Evolutionary conservation across 2,113 vertebrate genomes (phyloP), one percentile per base, ranked within the genome.

Genomic region (Mastomys natalensis): DNA sequence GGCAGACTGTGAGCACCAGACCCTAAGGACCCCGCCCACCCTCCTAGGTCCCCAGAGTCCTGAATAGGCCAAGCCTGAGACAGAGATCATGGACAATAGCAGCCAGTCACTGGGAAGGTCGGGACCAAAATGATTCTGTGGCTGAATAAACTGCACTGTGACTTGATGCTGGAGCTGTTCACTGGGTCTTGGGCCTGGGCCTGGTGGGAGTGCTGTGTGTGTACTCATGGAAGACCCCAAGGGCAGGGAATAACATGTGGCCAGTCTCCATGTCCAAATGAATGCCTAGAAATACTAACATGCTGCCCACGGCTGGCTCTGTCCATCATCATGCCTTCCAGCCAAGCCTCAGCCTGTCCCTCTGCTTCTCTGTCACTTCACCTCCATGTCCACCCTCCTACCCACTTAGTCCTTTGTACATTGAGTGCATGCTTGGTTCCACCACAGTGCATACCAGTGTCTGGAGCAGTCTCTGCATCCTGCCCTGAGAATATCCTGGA

Each of bases 61-160:
- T 68, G 66, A 84, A 40, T 11, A n/a, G 96, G 51, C 90, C 3
- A 0, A 95, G 66, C 70, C 88, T 26, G 51, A 91, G 82, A 94
- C 70, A 93, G 0, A 62, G 89, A 95, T 82, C 13, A 1, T 15
- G 86, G 95, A 94, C 94, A 78, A 88, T 31, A 88, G 58, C 80
- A 77, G 88, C 3, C 2, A 37, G 58, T 43, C 76, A 76, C 87
- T 37, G 81, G 74, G 62, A 76, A 76, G n/a, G 81, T 40, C 66
- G 66, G 84, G 87, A 85, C 58, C 31, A n/a, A 70, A 62, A 62
- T 73, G 34, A 87, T 92, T 90, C 72, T 95, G 74, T 94, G 87
- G 85, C 87, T 94, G 81, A 97, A 98, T 97, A 98, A 97, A 97
- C 15, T 92, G 95, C 72, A 43, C 96, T 78, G 29, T 92, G 93